These are phyloP conservation scores for Anthopleura xanthogrammica DNA, from an alignment of 92 coral and sea anemone species.

Conservation along the genomic window DNA sequence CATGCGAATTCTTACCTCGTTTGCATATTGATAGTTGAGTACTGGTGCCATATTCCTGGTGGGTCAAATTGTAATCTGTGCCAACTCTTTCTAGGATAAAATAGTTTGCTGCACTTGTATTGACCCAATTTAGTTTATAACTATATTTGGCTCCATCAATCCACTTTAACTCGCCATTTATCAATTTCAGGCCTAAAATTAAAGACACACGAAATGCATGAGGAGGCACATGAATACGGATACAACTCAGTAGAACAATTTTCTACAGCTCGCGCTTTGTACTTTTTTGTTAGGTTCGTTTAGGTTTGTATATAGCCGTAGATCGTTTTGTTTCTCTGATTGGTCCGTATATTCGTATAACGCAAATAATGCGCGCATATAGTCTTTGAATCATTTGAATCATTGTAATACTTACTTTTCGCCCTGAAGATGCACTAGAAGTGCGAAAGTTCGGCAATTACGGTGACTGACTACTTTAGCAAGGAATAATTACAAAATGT, in stretches of 20 bases:
- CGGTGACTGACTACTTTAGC: too few relatives aligned
- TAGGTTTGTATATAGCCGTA: too few relatives aligned
- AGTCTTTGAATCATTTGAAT: too few relatives aligned
- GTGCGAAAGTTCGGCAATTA: too few relatives aligned
- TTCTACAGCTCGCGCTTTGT: too few relatives aligned
- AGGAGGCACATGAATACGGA: not conserved
- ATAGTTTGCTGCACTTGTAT: not conserved
- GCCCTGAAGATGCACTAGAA: too few relatives aligned
- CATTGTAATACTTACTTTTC: too few relatives aligned
- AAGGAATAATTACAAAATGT: too few relatives aligned
- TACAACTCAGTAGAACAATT: not conserved
- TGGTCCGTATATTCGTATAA: too few relatives aligned
- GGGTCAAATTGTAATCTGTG: not conserved
- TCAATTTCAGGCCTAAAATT: not conserved
- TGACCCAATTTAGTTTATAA: not conserved
- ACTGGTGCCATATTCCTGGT: not conserved
- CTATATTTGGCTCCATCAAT: not conserved
- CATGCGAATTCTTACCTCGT: constrained; percentile 1
- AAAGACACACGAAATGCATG: not conserved
- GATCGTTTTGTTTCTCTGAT: too few relatives aligned
- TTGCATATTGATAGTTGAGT: not conserved
- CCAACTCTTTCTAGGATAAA: not conserved
- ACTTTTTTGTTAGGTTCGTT: too few relatives aligned
- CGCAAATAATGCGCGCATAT: too few relatives aligned
- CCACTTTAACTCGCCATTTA: not conserved